These are phyloP conservation scores for Pimephales promelas DNA, from an alignment of 2,113 vertebrate species.

Conservation along the genomic window DNA sequence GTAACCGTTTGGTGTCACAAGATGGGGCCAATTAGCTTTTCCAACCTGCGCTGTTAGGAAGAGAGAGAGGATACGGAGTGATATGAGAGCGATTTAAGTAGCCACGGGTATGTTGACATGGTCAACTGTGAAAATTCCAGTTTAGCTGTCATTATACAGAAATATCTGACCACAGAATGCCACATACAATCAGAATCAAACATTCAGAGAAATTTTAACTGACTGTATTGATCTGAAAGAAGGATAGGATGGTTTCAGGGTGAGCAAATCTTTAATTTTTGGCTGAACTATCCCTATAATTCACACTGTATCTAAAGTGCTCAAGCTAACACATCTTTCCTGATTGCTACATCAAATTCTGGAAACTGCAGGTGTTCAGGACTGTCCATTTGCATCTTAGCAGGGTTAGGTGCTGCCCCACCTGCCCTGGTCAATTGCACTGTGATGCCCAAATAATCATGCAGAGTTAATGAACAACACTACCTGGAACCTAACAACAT, in stretches of 20 bases:
- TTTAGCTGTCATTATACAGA: background rate
- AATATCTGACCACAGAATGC: background rate
- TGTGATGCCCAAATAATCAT: slow-evolving; percentile 33
- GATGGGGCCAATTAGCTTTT: slow-evolving; percentile 25
- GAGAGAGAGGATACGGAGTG: background rate
- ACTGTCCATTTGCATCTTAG: slow-evolving; percentile 34
- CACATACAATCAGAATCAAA: background rate
- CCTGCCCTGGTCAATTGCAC: slow-evolving; percentile 42
- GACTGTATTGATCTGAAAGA: no score
- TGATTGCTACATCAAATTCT: background rate
- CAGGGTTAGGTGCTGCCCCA: slow-evolving; percentile 21
- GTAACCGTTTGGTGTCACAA: background rate
- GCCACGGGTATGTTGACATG: background rate
- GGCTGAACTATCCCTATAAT: no score
- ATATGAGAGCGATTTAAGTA: background rate
- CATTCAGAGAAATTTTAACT: background rate
- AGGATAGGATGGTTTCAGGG: no score
- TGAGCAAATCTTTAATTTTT: no score
- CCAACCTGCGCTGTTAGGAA: background rate
- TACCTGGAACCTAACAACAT: background rate
- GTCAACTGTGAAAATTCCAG: background rate
- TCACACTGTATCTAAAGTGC: background rate
- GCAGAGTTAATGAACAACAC: slow-evolving; percentile 9
- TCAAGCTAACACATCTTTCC: slow-evolving; percentile 9
- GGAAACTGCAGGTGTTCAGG: slow-evolving; percentile 37